Evolutionary conservation across 2,888 invertebrate genomes (phyloP), one percentile per base, ranked within the genome.

Genomic region (Eristalinus aeneus): DNA sequence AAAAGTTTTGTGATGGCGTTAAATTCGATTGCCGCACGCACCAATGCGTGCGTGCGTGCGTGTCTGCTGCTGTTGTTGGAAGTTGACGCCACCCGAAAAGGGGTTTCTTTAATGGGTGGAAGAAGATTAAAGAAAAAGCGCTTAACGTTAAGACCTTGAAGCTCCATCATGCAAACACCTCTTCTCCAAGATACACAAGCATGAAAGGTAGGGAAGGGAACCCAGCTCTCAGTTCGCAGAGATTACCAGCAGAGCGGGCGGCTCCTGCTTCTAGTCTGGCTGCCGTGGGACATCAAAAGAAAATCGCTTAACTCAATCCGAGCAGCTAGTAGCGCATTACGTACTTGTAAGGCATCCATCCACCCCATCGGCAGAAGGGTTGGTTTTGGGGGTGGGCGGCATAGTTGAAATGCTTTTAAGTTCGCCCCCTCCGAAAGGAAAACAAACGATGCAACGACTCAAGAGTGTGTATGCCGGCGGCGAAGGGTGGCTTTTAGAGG

Each of bases 371-470:
- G 39, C 16, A 60, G 39, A 16, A 22, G 10, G 27, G 32, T 34
- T 9, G 3, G 2, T 0, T n/a, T n/a, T 4, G 12, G 4, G 5
- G 4, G 3, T 0, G 54, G 31, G 22, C 23, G 67, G 56, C 58
- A 72, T 58, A 53, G 68, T 64, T 80, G 34, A 76, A 80, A 81
- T 85, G 80, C 80, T 85, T 85, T 85, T 81, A 85, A 80, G 84
- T 54, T 67, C 27, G 5, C 61, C 65, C 71, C 22, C 61, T 65
- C 53, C 27, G 27, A n/a, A 46, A 67, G 68, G 61, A 39, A 64
- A 69, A 32, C 32, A 75, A 39, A 60, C 58, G 58, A 58, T 79
- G 79, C 67, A 76, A 22, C 71, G 54, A 22, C 63, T 83, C 61
- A 71, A 84, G 74, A 78, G 69, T 31, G 74, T 74, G 10, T 10